Evolutionary conservation across 1,140 invertebrate genomes (phyloP).

Genomic region (Drosophila virilis): DNA sequence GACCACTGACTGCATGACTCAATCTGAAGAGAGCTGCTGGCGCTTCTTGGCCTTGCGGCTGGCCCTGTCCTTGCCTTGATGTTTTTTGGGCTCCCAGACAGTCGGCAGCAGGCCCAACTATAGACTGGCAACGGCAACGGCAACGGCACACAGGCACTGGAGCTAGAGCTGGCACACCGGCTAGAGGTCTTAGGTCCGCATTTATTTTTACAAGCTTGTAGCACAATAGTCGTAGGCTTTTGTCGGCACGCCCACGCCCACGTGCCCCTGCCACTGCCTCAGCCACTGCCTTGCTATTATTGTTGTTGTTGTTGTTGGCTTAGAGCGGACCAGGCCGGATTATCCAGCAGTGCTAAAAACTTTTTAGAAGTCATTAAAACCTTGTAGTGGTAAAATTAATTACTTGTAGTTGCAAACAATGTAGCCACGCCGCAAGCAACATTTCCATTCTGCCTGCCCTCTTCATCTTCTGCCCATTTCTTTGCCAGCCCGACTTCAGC

Average conservation of each 20-base stretch:
- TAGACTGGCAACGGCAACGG: constrained; percentile 15
- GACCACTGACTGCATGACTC: constrained; percentile 60
- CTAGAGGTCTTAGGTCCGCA: constrained; percentile 37
- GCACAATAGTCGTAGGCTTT: constrained; percentile 77
- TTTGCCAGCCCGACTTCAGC: neutral
- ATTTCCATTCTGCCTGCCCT: constrained; percentile 55
- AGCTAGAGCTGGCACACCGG: constrained; percentile 20
- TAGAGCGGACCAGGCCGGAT: constrained; percentile 69
- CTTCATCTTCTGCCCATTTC: neutral
- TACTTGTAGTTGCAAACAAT: constrained; percentile 84
- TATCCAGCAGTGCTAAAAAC: constrained; percentile 82
- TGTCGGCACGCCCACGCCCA: constrained; percentile 65
- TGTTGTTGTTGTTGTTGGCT: constrained; percentile 58
- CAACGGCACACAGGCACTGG: constrained; percentile 10
- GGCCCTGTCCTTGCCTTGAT: constrained; percentile 23
- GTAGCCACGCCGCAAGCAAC: constrained; percentile 81
- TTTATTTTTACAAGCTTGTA: constrained; percentile 78
- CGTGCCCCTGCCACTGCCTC: constrained; percentile 3
- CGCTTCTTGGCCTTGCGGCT: constrained; percentile 52
- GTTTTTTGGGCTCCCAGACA: constrained; percentile 11
- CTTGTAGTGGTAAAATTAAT: constrained; percentile 84
- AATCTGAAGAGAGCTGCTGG: constrained; percentile 39
- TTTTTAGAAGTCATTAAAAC: constrained; percentile 84
- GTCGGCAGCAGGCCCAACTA: neutral
- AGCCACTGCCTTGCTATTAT: too few species aligned